Percentiles rank a stretch among this genome's conserved stretches.
phyloP scores from a whole-genome alignment of 1,140 invertebrate genomes.

The Planococcus citri region DNA sequence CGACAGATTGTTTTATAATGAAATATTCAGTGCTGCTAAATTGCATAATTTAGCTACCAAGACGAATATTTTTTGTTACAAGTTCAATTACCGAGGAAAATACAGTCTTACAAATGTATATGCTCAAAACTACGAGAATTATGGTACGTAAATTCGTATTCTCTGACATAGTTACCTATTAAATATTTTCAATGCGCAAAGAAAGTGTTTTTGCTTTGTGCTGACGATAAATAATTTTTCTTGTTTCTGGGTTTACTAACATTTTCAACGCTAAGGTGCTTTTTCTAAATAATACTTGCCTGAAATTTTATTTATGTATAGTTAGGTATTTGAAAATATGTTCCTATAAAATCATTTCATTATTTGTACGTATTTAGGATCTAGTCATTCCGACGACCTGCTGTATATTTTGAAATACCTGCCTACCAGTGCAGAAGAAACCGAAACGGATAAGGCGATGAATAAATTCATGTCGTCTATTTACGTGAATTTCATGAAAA shows the following conservation, averaged over 20 bases:
- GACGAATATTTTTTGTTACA: slow-evolving; percentile 28
- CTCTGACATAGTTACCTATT: too few relatives aligned
- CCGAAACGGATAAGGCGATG: neutral
- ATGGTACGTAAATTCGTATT: neutral
- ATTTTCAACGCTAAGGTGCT: too few relatives aligned
- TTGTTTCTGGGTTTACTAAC: too few relatives aligned
- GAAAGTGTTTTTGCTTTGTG: too few relatives aligned
- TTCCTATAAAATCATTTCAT: neutral
- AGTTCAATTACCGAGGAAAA: slow-evolving; percentile 27
- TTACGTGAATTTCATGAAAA: neutral
- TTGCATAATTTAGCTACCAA: slow-evolving; percentile 24
- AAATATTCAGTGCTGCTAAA: slow-evolving; percentile 25
- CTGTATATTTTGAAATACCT: slow-evolving; percentile 22
- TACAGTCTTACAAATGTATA: slow-evolving; percentile 24
- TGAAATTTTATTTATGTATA: too few relatives aligned
- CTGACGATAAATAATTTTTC: too few relatives aligned
- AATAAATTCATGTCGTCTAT: neutral
- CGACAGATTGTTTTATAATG: slow-evolving; percentile 28
- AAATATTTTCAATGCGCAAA: too few relatives aligned
- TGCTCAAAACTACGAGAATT: slow-evolving; percentile 13
- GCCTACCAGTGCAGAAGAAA: neutral
- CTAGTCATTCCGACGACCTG: slow-evolving; percentile 27
- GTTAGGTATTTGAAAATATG: too few relatives aligned
- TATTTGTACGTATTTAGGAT: slow-evolving; percentile 21
- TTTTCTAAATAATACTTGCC: neutral